Base-by-base conservation (phyloP, 35 echinoderm and acorn worm species). In the Chiridota heheva region DNA sequence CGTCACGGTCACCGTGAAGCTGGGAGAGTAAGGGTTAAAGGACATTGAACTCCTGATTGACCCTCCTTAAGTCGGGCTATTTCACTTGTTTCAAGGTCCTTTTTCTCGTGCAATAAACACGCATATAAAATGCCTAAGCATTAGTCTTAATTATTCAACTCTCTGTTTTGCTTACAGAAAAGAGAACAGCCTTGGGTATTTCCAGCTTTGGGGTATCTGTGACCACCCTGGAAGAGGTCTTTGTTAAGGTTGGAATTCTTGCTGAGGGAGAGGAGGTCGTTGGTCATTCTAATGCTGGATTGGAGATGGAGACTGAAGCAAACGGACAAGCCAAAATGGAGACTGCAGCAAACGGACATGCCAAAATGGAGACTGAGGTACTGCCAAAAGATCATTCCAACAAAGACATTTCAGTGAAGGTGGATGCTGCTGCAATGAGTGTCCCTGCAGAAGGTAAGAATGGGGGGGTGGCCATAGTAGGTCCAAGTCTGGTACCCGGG, bases 151-250 rank as follows among this genome's bases (percentile, higher is more conserved):
- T 51, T 12, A 51, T 51, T 22, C n/a, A n/a, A n/a, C n/a, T n/a
- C n/a, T n/a, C n/a, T n/a, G n/a, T n/a, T n/a, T n/a, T n/a, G n/a
- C 8, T 69, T 77, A 4, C 81, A 98, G 95, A 29, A 12, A 70
- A 88, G 1, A 64, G 82, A 40, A 24, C 36, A n/a, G 16, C 42
- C 20, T 82, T 98, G 18, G 95, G 95, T 38, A 60, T 98, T 3
- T 84, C 91, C 72, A 98, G 95, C 44, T 98, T 91, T 82, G 95
- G 95, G 37, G 80, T 98, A 34, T 98, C 95, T 38, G 81, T 98
- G 33, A 91, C 95, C 36, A 98, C 95, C 26, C 80, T 98, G 82
- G 95, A 98, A 44, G 95, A 98, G 67, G 95, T 98, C 7, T 98
- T 98, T 55, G 92, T 98, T 88, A 98, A 98, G 59, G 95, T 81